These are phyloP conservation scores for Philotrypesis tridentata DNA, from an alignment of 1,140 invertebrate species.

Conservation along the genomic window DNA sequence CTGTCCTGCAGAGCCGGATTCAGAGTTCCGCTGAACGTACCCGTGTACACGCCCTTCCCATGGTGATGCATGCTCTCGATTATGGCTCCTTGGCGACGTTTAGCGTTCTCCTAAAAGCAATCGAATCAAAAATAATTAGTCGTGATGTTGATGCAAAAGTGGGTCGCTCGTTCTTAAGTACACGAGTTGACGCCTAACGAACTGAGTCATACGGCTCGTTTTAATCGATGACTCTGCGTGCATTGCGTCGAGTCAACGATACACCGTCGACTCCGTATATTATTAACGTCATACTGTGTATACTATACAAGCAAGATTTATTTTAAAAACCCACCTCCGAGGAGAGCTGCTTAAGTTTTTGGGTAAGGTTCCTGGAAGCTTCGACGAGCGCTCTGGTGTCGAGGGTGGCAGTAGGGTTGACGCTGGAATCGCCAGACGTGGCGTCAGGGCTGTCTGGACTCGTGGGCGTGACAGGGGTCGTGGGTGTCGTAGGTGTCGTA, in stretches of 20 bases:
- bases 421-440: constrained; percentile 57
- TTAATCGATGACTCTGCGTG: not conserved
- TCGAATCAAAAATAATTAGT: not conserved
- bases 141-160: not conserved
- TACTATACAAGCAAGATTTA: not conserved
- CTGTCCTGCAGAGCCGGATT: constrained; percentile 95
- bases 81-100: constrained; percentile 83
- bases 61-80: constrained; percentile 95
- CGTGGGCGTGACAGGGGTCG: constrained; percentile 54
- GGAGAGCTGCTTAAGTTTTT: constrained; percentile 91
- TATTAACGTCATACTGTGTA: too few species aligned
- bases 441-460: constrained; percentile 47
- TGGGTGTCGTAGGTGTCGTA: constrained; percentile 40
- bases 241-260: not conserved
- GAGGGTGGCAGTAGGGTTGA: constrained; percentile 70
- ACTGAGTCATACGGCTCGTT: not conserved
- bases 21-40: constrained; percentile 89
- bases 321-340: constrained; percentile 81
- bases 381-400: constrained; percentile 88
- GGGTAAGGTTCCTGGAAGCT: constrained; percentile 92
- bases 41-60: constrained; percentile 91
- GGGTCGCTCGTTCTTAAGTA: not conserved
- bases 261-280: too few species aligned
- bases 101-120: constrained; percentile 66
- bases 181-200: not conserved